Evolutionary conservation across 2,888 invertebrate genomes (phyloP), one percentile per base, ranked within the genome.

Genomic region (Chrysolina americana): DNA sequence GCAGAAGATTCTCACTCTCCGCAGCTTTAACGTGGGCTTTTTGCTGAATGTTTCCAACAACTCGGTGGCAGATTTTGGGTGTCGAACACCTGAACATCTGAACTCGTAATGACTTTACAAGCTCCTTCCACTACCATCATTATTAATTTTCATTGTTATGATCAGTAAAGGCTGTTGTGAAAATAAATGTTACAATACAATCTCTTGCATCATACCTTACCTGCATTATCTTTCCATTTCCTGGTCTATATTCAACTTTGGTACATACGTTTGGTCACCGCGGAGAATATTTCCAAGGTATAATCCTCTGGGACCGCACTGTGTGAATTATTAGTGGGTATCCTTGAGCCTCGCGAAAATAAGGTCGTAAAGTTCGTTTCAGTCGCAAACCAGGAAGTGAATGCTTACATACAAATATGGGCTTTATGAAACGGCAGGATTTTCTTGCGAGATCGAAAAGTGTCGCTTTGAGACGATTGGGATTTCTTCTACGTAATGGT

Each of bases 321-420:
- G 41, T 65, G 70, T 65, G 70, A 73, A 73, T 73, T 73, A 73
- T 73, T 70, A 59, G 65, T 65, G 70, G 68, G 62, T 59, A 70
- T 73, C 50, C 70, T 70, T 21, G 65, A 70, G 48, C 62, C 48
- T 48, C 41, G 65, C 41, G 65, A 73, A 73, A 70, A 73, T 73
- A 66, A 73, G 56, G 47, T 41, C 69, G 64, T 69, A 69, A 69
- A 73, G 41, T 69, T 69, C 56, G 19, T 65, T 64, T 21, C 59
- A 15, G n/a, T 59, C 59, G 59, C 59, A 28, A 59, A 28, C 59
- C 23, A 28, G 59, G 59, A 59, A 59, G 59, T n/a, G 59, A 28
- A 28, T 59, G 59, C 59, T 59, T 28, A 59, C 59, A 59, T 59
- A 59, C 59, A 59, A 59, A 59, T 59, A 59, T 28, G 17, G 59